Conservation (phyloP, 2,797 vertebrate genomes). For the Silurus aristotelis region DNA sequence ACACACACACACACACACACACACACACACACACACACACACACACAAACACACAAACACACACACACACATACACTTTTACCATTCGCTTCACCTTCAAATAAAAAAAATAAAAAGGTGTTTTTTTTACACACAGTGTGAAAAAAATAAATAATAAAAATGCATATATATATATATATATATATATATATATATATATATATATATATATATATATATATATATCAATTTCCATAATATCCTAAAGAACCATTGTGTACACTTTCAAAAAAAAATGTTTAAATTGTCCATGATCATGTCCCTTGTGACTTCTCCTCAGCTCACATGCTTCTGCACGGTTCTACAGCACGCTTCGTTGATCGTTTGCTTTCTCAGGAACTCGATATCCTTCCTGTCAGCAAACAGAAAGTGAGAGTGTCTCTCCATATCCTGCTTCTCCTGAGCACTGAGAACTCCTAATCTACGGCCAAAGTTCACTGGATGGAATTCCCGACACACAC, state of each 20-base stretch:
- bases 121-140: too few species aligned
- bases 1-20: too few species aligned
- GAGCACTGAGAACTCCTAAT: neutral
- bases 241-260: neutral
- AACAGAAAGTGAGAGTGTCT: constrained; percentile 28
- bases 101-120: too few species aligned
- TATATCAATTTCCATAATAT: too few species aligned
- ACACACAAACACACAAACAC: too few species aligned
- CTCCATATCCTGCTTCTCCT: constrained; percentile 20
- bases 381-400: constrained; percentile 20
- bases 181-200: too few species aligned
- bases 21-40: too few species aligned
- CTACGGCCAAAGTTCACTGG: constrained; percentile 25
- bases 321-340: constrained; percentile 6
- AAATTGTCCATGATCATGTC: neutral
- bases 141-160: too few species aligned
- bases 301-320: neutral
- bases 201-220: neutral
- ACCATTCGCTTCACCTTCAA: too few species aligned
- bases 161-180: too few species aligned
- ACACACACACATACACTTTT: too few species aligned
- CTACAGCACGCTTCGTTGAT: constrained; percentile 15
- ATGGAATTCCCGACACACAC: constrained; percentile 31
- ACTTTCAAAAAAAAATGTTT: neutral
- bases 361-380: constrained; percentile 33